phyloP scores from a whole-genome alignment of 1,140 invertebrate genomes.

The Euglossa dilemma region DNA sequence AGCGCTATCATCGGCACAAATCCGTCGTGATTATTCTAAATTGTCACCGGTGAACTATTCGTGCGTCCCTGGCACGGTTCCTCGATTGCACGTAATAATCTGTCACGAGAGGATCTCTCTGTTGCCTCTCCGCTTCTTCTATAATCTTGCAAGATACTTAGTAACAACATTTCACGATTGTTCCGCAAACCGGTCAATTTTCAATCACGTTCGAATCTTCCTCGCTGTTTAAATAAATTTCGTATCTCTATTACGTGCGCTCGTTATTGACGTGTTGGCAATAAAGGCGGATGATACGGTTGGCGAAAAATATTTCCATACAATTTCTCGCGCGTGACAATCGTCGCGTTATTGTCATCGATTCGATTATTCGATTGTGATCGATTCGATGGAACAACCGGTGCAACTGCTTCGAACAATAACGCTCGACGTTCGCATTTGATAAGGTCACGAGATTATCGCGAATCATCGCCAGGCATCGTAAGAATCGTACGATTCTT shows the following conservation, averaged over 20 bases:
- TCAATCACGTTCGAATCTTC: neutral
- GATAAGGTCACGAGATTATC: conserved; percentile 4
- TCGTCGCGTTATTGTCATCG: neutral
- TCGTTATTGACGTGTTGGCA: neutral
- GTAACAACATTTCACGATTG: conserved; percentile 5
- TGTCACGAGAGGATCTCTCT: conserved; percentile 7
- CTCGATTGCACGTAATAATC: conserved; percentile 20
- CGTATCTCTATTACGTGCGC: too few species aligned
- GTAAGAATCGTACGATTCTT: conserved; percentile 20
- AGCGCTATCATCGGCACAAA: conserved; percentile 8
- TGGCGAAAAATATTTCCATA: neutral
- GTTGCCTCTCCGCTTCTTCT: neutral
- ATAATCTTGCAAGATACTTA: conserved; percentile 1
- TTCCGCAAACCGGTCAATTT: neutral
- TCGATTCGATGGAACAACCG: neutral
- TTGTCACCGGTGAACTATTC: conserved; percentile 25
- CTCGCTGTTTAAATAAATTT: neutral
- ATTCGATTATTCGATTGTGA: conserved; percentile 29
- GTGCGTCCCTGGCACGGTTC: conserved; percentile 45
- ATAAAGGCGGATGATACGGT: neutral
- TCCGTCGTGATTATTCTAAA: conserved; percentile 39
- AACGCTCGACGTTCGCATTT: neutral
- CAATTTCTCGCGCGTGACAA: neutral
- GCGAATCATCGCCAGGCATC: neutral
- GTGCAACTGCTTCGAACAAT: neutral